Percentiles rank a stretch among this genome's conserved stretches.
phyloP scores from a whole-genome alignment of 2,113 vertebrate species.

The Eublepharis macularius region DNA sequence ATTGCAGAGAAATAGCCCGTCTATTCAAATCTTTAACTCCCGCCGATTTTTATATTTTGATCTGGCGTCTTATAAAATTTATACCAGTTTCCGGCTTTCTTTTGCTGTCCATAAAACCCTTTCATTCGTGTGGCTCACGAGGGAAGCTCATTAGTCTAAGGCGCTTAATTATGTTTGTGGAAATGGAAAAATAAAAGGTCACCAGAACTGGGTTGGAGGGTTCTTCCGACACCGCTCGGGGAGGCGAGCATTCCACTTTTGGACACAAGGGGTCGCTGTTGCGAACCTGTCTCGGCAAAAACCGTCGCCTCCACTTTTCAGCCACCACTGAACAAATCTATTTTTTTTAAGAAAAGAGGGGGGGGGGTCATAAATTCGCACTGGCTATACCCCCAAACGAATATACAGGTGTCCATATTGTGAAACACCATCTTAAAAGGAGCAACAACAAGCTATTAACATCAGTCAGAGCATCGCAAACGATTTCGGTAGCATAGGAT shows the following conservation, averaged over 20 bases:
- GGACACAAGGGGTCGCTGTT: conserved; percentile 80
- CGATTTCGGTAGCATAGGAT: background rate
- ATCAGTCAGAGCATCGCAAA: background rate
- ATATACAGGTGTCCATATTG: background rate
- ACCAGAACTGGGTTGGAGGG: background rate
- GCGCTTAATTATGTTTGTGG: background rate
- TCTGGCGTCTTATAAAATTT: background rate
- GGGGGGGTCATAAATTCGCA: background rate
- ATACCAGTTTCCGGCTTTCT: background rate
- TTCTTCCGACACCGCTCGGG: conserved; percentile 1
- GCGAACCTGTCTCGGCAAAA: conserved; percentile 40
- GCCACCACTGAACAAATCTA: background rate
- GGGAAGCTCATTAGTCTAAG: background rate
- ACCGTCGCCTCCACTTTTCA: background rate
- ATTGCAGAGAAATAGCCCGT: background rate
- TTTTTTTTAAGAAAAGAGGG: background rate
- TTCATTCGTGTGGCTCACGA: background rate
- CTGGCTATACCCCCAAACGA: background rate
- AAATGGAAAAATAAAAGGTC: conserved; percentile 57
- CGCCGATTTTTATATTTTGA: background rate
- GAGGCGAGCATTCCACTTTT: conserved; percentile 38
- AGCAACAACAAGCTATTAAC: background rate
- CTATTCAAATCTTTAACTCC: background rate
- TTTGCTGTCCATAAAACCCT: background rate
- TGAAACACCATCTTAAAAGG: background rate